A percentile compares a stretch with the other conserved stretches of the same genome.
Evolutionary conservation across 2,797 vertebrate genomes (phyloP).

Genomic region (Girardinus metallicus): DNA sequence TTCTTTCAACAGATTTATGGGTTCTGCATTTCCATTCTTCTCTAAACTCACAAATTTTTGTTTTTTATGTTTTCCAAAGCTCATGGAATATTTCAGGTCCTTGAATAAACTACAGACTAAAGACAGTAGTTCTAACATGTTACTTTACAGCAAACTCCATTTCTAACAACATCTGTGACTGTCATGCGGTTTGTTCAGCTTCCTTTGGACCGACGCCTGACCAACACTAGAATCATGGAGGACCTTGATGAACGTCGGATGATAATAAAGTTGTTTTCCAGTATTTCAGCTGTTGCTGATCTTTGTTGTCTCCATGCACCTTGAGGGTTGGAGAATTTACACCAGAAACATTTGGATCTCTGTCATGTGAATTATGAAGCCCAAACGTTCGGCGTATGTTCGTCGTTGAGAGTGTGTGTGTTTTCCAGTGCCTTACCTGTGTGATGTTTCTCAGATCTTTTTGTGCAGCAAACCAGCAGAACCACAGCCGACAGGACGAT

Average conservation of each 20-base stretch:
- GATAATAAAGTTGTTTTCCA: background rate
- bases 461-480: conserved; percentile 5
- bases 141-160: background rate
- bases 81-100: background rate
- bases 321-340: background rate
- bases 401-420: no score
- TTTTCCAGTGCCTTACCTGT: background rate
- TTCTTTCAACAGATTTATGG: background rate
- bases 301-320: no score
- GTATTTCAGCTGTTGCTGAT: background rate
- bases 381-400: background rate
- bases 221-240: background rate
- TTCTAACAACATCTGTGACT: background rate
- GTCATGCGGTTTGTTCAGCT: background rate
- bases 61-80: background rate
- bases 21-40: background rate
- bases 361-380: background rate
- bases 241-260: background rate
- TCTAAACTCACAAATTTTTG: background rate
- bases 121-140: background rate
- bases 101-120: background rate
- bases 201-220: background rate
- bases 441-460: background rate
- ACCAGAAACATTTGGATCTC: background rate
- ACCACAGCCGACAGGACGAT: background rate